Percentiles rank a stretch among this genome's conserved stretches.
phyloP scores from a whole-genome alignment of 2,888 invertebrate genomes.

The Acanthoscelides obtectus region DNA sequence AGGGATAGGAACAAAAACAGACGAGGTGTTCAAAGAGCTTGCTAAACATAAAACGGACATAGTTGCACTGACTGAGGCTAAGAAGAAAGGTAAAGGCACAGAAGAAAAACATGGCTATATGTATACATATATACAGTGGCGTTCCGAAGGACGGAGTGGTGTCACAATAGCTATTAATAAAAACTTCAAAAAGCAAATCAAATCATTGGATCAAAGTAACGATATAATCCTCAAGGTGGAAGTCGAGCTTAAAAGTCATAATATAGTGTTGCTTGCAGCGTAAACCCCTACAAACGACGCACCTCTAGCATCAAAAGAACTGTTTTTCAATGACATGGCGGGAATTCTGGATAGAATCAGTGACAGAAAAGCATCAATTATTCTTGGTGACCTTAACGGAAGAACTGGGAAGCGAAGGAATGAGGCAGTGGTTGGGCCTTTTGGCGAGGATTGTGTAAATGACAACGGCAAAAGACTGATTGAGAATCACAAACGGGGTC shows the following conservation, averaged over 20 bases:
- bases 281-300: not conserved
- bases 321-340: not conserved
- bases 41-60: constrained; percentile 8
- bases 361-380: not conserved
- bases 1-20: constrained; percentile 1
- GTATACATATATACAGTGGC: constrained; percentile 16
- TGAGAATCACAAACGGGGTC: constrained; percentile 1
- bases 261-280: not conserved
- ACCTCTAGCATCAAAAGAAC: not conserved
- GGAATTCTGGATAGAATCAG: not conserved
- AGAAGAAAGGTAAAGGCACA: constrained; percentile 15
- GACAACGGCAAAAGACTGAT: not conserved
- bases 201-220: not conserved
- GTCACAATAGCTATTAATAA: not conserved
- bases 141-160: constrained; percentile 12
- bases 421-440: not conserved
- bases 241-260: not conserved
- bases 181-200: not conserved
- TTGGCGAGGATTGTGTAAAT: not conserved
- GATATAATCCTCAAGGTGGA: not conserved
- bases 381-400: not conserved
- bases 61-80: constrained; percentile 19
- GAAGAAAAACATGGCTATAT: constrained; percentile 14
- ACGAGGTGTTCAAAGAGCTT: not conserved
- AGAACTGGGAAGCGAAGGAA: not conserved